A percentile compares a stretch with the other conserved stretches of the same genome.
phyloP scores from a whole-genome alignment of 2,888 invertebrate species.

The Drosophila anceps region DNA sequence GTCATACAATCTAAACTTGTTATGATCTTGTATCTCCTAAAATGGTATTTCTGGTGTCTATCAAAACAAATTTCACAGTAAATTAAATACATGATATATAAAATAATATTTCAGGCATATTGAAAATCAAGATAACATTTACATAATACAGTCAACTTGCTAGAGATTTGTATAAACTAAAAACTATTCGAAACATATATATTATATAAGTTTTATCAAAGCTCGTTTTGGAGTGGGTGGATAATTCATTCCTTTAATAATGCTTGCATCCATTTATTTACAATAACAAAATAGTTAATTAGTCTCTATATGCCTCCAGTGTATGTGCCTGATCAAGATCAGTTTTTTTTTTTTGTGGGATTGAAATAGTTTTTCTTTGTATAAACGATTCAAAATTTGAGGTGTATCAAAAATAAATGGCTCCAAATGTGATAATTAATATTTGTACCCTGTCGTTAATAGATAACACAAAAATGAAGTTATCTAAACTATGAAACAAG shows the following conservation, averaged over 20 bases:
- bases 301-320: not conserved
- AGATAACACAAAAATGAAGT: not conserved
- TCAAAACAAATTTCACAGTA: not conserved
- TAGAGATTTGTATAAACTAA: not conserved
- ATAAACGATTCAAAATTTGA: not conserved
- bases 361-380: not conserved
- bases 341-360: no score
- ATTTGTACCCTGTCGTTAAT: not conserved
- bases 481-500: not conserved
- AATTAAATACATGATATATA: not conserved
- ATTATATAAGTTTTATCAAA: not conserved
- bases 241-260: constrained; percentile 4
- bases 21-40: not conserved
- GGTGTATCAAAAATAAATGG: not conserved
- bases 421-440: not conserved
- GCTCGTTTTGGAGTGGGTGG: not conserved
- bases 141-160: not conserved
- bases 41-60: not conserved
- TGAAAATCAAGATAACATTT: not conserved
- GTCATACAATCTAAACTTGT: no score
- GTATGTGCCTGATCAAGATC: not conserved
- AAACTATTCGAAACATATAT: not conserved
- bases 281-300: not conserved
- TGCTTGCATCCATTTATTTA: constrained; percentile 1
- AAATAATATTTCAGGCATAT: not conserved